phyloP scores from a whole-genome alignment of 2,113 vertebrate genomes.

The Lepus europaeus region DNA sequence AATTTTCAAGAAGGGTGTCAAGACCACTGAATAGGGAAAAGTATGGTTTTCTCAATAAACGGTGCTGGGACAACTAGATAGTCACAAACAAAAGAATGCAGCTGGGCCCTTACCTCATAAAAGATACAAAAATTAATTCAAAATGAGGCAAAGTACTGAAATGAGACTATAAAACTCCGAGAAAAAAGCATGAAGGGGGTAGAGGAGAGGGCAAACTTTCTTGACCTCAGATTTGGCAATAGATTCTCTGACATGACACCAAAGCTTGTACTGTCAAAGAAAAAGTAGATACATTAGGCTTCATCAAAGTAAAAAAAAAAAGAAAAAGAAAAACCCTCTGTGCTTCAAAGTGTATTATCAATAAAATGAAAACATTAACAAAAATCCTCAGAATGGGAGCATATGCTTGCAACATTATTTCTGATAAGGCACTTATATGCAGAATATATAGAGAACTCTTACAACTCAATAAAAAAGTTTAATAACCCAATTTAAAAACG shows the following conservation, averaged over 20 bases:
- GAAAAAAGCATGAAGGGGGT: not conserved
- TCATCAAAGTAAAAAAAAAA: not conserved
- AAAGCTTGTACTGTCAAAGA: not conserved
- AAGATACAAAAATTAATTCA: not conserved
- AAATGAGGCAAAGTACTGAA: not conserved
- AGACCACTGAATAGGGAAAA: not conserved
- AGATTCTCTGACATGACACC: not conserved
- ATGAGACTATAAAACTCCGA: not conserved
- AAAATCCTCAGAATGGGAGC: not conserved
- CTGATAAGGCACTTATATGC: not conserved
- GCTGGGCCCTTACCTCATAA: not conserved
- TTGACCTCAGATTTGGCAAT: not conserved
- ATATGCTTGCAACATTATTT: not conserved
- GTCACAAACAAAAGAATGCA: not conserved
- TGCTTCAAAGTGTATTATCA: not conserved
- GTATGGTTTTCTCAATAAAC: not conserved
- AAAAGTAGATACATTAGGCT: not conserved
- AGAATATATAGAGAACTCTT: not conserved
- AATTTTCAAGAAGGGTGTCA: not conserved
- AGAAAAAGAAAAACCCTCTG: not conserved
- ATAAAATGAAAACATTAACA: not conserved
- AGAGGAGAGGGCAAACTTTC: not conserved
- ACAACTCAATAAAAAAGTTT: constrained; percentile 5
- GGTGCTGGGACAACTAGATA: not conserved
- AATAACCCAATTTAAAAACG: constrained; percentile 5